Base-by-base conservation (phyloP, 2,888 invertebrate genomes). In the Neria commutata region DNA sequence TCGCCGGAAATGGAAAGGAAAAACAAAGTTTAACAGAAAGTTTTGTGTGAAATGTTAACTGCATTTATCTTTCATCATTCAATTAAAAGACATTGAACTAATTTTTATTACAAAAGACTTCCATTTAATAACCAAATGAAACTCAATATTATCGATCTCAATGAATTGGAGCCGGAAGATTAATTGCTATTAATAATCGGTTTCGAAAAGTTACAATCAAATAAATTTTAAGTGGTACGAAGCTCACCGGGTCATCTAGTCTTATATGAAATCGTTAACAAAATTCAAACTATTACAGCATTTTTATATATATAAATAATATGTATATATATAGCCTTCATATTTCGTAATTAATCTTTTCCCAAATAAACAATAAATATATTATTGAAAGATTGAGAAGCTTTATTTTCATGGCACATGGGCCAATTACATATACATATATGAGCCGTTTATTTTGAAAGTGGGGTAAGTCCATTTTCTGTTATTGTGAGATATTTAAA, bases 201-300 rank as follows among this genome's bases (percentile, higher is more conserved):
- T 42, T 42, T 10, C n/a, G 42, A 42, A 42, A n/a, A 42, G 42
- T 42, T 42, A n/a, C 42, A 42, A 42, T 42, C 42, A 42, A 42
- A 42, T 42, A 6, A 42, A n/a, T 16, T 42, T 42, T 42, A 42
- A 17, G 42, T 42, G 42, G 42, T 42, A 42, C 42, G 42, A 42
- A 42, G 42, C n/a, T 42, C 42, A 42, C n/a, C 42, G 42, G 42
- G 42, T 42, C 42, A 42, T 42, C 6, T 29, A 29, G 29, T 29
- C 6, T 29, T 8, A 8, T 29, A 29, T 8, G 6, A 29, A 29
- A 29, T n/a, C n/a, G n/a, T n/a, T n/a, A n/a, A n/a, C n/a, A n/a
- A n/a, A n/a, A n/a, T n/a, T n/a, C n/a, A n/a, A n/a, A n/a, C n/a
- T n/a, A n/a, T n/a, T n/a, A n/a, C n/a, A n/a, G n/a, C n/a, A n/a